Evolutionary conservation across 2,888 invertebrate genomes (phyloP).

Genomic region (Horisme vitalbata): DNA sequence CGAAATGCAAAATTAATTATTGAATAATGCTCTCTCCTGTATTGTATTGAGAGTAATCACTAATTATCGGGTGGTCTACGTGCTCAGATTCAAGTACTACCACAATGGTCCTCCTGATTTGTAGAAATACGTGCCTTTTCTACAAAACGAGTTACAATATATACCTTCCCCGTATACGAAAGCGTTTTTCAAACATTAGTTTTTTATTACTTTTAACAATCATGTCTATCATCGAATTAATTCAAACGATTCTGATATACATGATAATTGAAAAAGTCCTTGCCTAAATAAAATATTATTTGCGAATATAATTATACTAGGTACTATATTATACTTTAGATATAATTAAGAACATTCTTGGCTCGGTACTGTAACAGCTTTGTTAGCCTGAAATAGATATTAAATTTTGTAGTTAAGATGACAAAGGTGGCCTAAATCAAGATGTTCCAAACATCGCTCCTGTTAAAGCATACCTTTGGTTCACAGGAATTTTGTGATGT

Average conservation of each 20-base stretch:
- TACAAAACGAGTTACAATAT: too few species aligned
- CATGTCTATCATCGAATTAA: too few species aligned
- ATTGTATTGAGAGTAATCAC: slow-evolving; percentile 8
- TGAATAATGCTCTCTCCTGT: slow-evolving; percentile 6
- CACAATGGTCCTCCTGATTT: slow-evolving; percentile 12
- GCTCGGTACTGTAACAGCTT: too few species aligned
- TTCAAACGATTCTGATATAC: too few species aligned
- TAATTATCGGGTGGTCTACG: slow-evolving; percentile 31
- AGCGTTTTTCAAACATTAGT: too few species aligned
- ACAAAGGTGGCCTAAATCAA: slow-evolving; percentile 32
- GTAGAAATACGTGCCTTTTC: slow-evolving; percentile 24
- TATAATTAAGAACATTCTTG: too few species aligned
- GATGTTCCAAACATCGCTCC: slow-evolving; percentile 22
- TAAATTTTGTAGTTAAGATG: slow-evolving; percentile 27
- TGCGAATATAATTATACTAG: too few species aligned
- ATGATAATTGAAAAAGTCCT: too few species aligned
- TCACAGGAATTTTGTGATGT: slow-evolving; percentile 6
- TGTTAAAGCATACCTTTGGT: slow-evolving; percentile 17
- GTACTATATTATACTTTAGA: too few species aligned
- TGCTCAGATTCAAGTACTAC: slow-evolving; percentile 21
- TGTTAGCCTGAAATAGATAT: slow-evolving; percentile 27
- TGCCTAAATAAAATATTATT: too few species aligned
- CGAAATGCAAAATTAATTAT: slow-evolving; percentile 6
- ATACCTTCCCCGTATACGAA: too few species aligned
- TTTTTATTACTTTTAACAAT: too few species aligned